Percentiles rank a stretch among this genome's conserved stretches.
Evolutionary conservation across 2,113 vertebrate species (phyloP).

Genomic region (Melanerpes aurifrons): DNA sequence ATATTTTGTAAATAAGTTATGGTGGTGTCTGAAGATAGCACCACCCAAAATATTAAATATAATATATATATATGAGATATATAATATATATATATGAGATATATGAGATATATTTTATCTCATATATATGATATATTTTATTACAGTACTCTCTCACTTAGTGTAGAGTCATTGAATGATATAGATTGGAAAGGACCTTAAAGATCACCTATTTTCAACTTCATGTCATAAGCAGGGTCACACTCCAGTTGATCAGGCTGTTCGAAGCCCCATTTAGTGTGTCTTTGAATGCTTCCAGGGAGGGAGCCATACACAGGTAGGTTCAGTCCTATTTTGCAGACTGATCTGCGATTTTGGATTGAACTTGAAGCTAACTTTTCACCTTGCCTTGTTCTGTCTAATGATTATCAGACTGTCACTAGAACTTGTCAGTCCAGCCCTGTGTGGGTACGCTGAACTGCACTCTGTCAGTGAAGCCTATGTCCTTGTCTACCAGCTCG

Average conservation of each 20-base stretch:
- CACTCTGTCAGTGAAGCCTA: not conserved
- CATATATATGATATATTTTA: too few relatives aligned
- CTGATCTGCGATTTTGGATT: not conserved
- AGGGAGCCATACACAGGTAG: not conserved
- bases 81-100: too few relatives aligned
- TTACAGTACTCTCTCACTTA: not conserved
- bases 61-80: too few relatives aligned
- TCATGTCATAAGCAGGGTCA: not conserved
- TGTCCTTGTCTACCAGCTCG: not conserved
- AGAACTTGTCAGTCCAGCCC: not conserved
- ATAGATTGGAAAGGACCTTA: not conserved
- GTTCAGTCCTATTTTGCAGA: not conserved
- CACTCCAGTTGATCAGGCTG: not conserved
- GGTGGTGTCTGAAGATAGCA: too few relatives aligned
- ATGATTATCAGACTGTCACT: not conserved
- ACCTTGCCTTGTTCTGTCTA: not conserved
- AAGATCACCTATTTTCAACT: not conserved
- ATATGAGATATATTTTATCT: too few relatives aligned
- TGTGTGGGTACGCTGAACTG: not conserved
- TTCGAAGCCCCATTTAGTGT: not conserved
- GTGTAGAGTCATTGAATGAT: not conserved
- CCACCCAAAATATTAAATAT: too few relatives aligned
- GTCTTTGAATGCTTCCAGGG: not conserved
- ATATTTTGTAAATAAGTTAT: too few relatives aligned
- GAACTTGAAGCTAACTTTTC: not conserved